These are phyloP conservation scores for Drosophila rellima DNA, from an alignment of 2,888 invertebrate species.

Conservation along the genomic window DNA sequence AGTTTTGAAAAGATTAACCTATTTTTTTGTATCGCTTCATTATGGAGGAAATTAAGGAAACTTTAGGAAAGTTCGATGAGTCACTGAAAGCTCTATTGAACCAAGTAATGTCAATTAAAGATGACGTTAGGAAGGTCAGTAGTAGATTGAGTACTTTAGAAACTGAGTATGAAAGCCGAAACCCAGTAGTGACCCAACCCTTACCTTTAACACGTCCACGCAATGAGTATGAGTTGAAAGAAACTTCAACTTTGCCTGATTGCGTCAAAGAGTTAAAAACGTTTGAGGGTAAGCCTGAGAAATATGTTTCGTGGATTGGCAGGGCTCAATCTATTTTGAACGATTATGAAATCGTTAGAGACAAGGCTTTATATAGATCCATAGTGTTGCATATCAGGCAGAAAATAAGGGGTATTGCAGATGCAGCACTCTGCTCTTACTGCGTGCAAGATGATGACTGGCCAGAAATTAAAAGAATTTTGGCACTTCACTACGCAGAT, in stretches of 20 bases:
- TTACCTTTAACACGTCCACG: neutral
- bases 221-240: neutral
- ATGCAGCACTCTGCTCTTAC: conserved; percentile 11
- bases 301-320: conserved; percentile 19
- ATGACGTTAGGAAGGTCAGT: neutral
- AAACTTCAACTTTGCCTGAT: neutral
- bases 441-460: conserved; percentile 19
- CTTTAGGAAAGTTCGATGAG: neutral
- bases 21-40: too few relatives aligned
- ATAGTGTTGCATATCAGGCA: conserved; percentile 18
- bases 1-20: too few relatives aligned
- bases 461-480: conserved; percentile 11
- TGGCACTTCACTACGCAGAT: conserved; percentile 18
- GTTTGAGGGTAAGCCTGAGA: conserved; percentile 2
- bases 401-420: conserved; percentile 19
- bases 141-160: neutral
- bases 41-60: neutral
- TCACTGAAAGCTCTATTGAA: neutral
- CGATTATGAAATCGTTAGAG: too few relatives aligned
- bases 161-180: neutral
- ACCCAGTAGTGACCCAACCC: neutral
- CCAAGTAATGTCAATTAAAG: neutral
- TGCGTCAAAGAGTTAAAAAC: neutral
- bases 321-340: conserved; percentile 14
- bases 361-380: conserved; percentile 18